These are phyloP conservation scores for Drosophila azteca DNA, from an alignment of 1,140 invertebrate species.

Conservation along the genomic window DNA sequence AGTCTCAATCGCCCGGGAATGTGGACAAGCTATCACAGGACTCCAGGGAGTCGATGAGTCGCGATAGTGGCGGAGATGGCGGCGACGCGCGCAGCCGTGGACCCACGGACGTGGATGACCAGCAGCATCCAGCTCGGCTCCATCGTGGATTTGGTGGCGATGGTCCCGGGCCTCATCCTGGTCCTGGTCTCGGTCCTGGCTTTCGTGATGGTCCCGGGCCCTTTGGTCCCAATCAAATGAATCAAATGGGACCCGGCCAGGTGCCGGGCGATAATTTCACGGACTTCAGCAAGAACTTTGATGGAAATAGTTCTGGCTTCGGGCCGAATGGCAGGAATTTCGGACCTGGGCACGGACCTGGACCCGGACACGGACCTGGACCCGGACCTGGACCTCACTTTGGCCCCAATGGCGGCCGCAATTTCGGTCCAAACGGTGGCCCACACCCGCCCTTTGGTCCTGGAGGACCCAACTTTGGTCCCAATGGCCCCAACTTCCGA, in stretches of 20 bases:
- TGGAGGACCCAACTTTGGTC: slow-evolving; percentile 37
- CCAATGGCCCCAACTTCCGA: slow-evolving; percentile 36
- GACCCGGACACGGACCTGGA: slow-evolving; percentile 27
- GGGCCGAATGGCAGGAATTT: slow-evolving; percentile 20
- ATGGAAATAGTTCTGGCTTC: slow-evolving; percentile 27
- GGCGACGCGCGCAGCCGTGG: no score
- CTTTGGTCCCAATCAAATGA: slow-evolving; percentile 22
- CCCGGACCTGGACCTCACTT: slow-evolving; percentile 29
- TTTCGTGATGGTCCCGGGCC: no score
- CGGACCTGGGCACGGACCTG: slow-evolving; percentile 24
- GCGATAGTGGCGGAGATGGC: no score
- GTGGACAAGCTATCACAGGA: slow-evolving; percentile 11
- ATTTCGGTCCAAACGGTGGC: slow-evolving; percentile 47
- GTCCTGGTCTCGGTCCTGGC: not conserved
- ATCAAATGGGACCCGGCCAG: no score
- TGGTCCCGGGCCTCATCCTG: slow-evolving; percentile 21
- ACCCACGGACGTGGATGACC: not conserved
- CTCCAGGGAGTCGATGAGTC: not conserved
- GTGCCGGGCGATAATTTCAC: slow-evolving; percentile 22
- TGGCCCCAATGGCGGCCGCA: slow-evolving; percentile 21
- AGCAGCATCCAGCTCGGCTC: not conserved
- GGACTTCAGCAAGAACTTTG: slow-evolving; percentile 17
- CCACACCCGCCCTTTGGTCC: slow-evolving; percentile 2
- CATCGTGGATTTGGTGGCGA: slow-evolving; percentile 5
- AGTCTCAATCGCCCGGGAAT: no score